A percentile compares a stretch with the other conserved stretches of the same genome.
Evolutionary conservation across 2,113 vertebrate species (phyloP).

Genomic region (Gobiocypris rarus): DNA sequence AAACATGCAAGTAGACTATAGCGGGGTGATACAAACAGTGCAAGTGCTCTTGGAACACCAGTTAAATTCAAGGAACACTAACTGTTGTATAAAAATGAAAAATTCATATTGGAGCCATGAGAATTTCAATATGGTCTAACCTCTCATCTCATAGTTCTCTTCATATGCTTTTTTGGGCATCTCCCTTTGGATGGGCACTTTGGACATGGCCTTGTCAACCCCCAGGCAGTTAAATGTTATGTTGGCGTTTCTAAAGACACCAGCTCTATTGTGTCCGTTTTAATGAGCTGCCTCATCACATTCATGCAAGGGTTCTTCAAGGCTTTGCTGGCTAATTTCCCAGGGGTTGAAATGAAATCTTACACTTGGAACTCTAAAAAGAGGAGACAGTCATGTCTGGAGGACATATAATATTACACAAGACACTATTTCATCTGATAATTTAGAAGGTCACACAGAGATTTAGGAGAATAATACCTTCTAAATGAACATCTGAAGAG

Average conservation of each 20-base stretch:
- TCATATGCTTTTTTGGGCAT: not conserved
- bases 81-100: not conserved
- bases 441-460: not conserved
- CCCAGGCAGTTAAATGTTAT: not conserved
- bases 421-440: not conserved
- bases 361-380: slow-evolving; percentile 13
- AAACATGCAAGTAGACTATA: not conserved
- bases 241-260: slow-evolving; percentile 23
- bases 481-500: not conserved
- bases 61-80: not conserved
- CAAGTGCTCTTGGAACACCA: not conserved
- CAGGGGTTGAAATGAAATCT: slow-evolving; percentile 19
- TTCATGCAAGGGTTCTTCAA: slow-evolving; percentile 27
- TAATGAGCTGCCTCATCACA: slow-evolving; percentile 42
- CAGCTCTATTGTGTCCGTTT: not conserved
- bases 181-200: not conserved
- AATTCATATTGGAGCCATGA: not conserved
- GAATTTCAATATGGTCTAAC: not conserved
- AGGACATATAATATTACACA: not conserved
- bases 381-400: not conserved
- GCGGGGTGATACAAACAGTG: not conserved
- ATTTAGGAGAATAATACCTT: not conserved
- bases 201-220: slow-evolving; percentile 27
- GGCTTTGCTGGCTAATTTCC: slow-evolving; percentile 35
- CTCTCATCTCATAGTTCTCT: not conserved